A percentile compares a stretch with the other conserved stretches of the same genome.
Evolutionary conservation across 2,888 invertebrate species (phyloP).

Genomic region (Julus scandinavius): DNA sequence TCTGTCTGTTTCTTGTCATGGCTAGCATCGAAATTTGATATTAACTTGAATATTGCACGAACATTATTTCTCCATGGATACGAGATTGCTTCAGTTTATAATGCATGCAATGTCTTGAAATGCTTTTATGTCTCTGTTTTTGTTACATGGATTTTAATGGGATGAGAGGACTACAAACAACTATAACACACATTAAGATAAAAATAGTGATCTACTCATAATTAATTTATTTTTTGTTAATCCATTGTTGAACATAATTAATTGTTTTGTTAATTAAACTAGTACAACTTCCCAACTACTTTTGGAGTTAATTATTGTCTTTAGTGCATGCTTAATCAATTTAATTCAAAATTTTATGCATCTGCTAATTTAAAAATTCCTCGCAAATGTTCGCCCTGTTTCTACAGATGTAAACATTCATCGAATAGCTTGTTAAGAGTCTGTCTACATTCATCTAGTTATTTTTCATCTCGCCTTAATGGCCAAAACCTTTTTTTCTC

Average conservation of each 20-base stretch:
- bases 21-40: background rate
- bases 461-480: background rate
- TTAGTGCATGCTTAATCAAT: background rate
- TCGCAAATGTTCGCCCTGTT: background rate
- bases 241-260: background rate
- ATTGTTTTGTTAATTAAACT: background rate
- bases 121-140: too few species aligned
- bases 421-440: background rate
- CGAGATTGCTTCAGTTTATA: too few species aligned
- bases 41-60: too few species aligned
- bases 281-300: background rate
- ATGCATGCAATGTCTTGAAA: too few species aligned
- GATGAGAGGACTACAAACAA: too few species aligned
- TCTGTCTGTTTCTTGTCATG: background rate
- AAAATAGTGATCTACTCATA: background rate
- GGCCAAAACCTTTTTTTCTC: background rate
- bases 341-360: background rate
- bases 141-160: too few species aligned
- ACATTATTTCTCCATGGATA: too few species aligned
- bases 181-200: too few species aligned
- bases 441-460: background rate
- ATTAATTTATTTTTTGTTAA: background rate
- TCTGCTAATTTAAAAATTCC: background rate
- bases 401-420: background rate
- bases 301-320: background rate